Evolutionary conservation across 2,888 invertebrate genomes (phyloP).

Genomic region (Hartigia nigra): DNA sequence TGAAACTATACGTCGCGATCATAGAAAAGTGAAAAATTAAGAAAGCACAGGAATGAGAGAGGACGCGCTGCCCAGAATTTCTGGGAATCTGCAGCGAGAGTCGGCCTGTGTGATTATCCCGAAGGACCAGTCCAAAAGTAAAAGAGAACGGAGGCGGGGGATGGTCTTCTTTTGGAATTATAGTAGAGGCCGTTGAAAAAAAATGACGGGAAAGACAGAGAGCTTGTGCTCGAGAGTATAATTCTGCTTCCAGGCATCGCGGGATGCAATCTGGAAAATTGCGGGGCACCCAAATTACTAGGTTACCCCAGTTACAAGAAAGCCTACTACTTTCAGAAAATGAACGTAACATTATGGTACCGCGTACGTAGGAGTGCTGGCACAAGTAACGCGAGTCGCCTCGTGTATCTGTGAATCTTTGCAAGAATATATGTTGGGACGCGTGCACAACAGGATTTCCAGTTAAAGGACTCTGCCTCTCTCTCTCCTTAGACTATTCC

Average conservation of each 20-base stretch:
- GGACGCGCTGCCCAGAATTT: neutral
- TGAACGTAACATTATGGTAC: constrained; percentile 40
- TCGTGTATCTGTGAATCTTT: neutral
- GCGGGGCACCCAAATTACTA: constrained; percentile 22
- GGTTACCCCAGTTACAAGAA: constrained; percentile 7
- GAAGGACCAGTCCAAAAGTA: neutral
- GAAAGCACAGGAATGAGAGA: neutral
- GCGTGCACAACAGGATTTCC: constrained; percentile 7
- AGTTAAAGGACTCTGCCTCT: constrained; percentile 11
- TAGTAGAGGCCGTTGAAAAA: neutral
- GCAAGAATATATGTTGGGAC: neutral
- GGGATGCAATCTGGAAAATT: constrained; percentile 23
- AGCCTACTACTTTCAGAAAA: constrained; percentile 43
- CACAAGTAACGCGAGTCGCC: too few relatives aligned
- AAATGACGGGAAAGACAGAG: neutral
- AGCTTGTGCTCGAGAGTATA: neutral
- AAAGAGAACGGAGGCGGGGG: neutral
- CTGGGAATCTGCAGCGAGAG: neutral
- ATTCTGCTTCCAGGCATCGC: constrained; percentile 3
- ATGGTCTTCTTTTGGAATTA: neutral
- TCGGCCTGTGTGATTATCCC: neutral
- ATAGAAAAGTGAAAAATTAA: neutral
- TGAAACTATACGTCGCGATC: neutral
- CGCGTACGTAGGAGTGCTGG: too few relatives aligned
- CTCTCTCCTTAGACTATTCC: neutral